phyloP scores from a whole-genome alignment of 2,797 vertebrate genomes.

The Knipowitschia caucasica region DNA sequence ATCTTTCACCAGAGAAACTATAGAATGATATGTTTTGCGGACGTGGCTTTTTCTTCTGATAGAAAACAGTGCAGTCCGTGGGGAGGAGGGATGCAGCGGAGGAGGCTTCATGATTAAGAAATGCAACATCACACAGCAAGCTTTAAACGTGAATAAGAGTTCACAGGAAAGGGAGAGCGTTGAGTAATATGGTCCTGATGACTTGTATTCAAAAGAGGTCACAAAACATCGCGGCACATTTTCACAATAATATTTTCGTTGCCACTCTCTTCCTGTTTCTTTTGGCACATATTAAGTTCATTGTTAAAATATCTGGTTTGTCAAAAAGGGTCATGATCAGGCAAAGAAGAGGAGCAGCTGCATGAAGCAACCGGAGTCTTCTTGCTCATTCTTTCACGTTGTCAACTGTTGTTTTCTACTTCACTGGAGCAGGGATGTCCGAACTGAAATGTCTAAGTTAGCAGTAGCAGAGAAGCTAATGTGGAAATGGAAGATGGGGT shows the following conservation, averaged over 20 bases:
- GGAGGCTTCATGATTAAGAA: not conserved
- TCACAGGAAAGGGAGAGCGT: not conserved
- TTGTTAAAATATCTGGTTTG: not conserved
- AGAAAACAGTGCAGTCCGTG: too few species aligned
- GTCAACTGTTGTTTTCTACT: too few species aligned
- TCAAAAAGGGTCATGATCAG: too few species aligned
- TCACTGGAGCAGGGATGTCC: too few species aligned
- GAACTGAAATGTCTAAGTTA: too few species aligned
- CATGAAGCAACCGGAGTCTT: not conserved
- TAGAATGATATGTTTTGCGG: too few species aligned
- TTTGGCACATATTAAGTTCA: not conserved
- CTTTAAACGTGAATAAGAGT: not conserved
- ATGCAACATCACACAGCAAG: not conserved
- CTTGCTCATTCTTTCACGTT: too few species aligned
- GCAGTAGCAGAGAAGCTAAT: too few species aligned
- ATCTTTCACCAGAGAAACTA: too few species aligned
- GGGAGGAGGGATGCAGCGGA: not conserved
- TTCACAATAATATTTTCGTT: not conserved
- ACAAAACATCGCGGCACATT: not conserved
- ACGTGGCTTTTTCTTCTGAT: too few species aligned
- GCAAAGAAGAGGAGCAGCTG: too few species aligned
- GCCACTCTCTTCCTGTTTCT: not conserved
- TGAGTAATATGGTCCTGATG: not conserved
- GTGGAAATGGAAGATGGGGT: too few species aligned
- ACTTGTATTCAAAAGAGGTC: constrained; percentile 1